Percentiles rank a stretch among this genome's conserved stretches.
These are phyloP conservation scores for Ceratotherium simum DNA, from an alignment of 2,113 vertebrate genomes.

Conservation along the genomic window DNA sequence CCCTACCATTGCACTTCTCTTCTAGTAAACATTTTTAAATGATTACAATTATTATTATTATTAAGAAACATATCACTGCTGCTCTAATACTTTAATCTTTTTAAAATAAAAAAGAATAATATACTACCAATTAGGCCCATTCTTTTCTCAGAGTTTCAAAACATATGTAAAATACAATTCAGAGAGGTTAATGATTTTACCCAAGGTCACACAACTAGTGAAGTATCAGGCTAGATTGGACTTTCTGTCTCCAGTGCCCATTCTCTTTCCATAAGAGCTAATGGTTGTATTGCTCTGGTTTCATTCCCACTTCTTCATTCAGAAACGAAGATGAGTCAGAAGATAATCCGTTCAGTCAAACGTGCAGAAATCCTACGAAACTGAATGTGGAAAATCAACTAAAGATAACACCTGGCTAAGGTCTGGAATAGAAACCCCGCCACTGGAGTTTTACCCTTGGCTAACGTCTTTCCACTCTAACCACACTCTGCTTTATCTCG, in stretches of 20 bases:
- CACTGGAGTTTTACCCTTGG: neutral
- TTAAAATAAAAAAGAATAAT: neutral
- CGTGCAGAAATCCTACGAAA: neutral
- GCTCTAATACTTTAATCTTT: neutral
- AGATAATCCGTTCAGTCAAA: neutral
- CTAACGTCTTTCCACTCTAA: neutral
- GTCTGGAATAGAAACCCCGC: neutral
- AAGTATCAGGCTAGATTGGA: neutral
- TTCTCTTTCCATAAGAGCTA: neutral
- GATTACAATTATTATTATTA: neutral
- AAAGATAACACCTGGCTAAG: neutral
- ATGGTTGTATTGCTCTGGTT: neutral
- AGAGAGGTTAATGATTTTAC: neutral
- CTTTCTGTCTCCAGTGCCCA: neutral
- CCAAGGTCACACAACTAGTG: neutral
- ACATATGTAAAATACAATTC: neutral
- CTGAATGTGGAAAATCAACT: neutral
- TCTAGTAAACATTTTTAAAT: neutral
- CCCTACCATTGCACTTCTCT: neutral
- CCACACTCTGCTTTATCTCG: neutral
- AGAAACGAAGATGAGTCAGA: neutral
- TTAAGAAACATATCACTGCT: neutral
- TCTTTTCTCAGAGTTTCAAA: slow-evolving; percentile 25
- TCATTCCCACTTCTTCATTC: neutral
- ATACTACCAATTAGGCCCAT: neutral